Percentiles rank a stretch among this genome's conserved stretches.
Conservation (phyloP, 2,797 vertebrate species). For the Poeciliopsis gracilis region DNA sequence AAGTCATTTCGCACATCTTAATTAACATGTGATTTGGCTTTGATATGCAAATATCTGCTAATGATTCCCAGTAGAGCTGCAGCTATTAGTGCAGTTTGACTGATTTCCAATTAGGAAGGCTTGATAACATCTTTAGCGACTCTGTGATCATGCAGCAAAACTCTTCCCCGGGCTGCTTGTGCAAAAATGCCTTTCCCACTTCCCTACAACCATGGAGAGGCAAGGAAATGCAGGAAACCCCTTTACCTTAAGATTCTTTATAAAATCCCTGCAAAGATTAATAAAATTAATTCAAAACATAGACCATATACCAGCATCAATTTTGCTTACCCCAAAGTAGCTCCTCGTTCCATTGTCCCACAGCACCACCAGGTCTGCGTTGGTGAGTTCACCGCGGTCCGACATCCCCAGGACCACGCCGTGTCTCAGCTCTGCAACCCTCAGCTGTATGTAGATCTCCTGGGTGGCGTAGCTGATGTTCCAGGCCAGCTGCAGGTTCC, state of each 20-base stretch:
- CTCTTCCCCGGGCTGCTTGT: slow-evolving; percentile 15
- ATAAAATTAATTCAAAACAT: neutral
- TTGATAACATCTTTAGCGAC: slow-evolving; percentile 50
- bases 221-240: slow-evolving; percentile 12
- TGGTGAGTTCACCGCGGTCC: slow-evolving; percentile 86
- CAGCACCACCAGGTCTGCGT: slow-evolving; percentile 89
- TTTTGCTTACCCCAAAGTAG: slow-evolving; percentile 71
- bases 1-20: slow-evolving; percentile 42
- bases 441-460: slow-evolving; percentile 85
- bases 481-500: slow-evolving; percentile 88
- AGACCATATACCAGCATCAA: neutral
- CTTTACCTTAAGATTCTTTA: slow-evolving; percentile 15
- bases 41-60: slow-evolving; percentile 63
- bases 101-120: slow-evolving; percentile 64
- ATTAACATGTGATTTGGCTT: slow-evolving; percentile 55
- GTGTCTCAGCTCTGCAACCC: slow-evolving; percentile 69
- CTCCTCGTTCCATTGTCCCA: slow-evolving; percentile 85
- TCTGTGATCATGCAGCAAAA: slow-evolving; percentile 48
- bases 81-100: slow-evolving; percentile 64
- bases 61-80: slow-evolving; percentile 59
- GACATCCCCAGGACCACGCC: slow-evolving; percentile 95
- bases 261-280: slow-evolving; percentile 13
- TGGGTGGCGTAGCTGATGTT: slow-evolving; percentile 88
- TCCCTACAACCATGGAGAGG: slow-evolving; percentile 32
- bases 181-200: slow-evolving; percentile 45